Base-by-base conservation (phyloP, 2,113 vertebrate species). In the Osmerus mordax region DNA sequence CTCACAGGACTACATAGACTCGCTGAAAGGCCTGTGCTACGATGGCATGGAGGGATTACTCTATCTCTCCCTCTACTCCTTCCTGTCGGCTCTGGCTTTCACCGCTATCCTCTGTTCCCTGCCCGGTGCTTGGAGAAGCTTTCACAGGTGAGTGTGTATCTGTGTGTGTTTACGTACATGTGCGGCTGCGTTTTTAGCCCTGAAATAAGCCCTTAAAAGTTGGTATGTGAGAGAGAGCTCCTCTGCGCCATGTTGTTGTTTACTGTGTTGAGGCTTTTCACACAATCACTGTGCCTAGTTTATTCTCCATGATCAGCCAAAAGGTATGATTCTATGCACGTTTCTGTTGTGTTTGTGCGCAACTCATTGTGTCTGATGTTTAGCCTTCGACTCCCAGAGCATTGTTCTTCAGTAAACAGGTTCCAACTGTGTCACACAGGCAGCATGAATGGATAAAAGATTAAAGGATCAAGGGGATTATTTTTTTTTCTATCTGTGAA, bases 41-140 rank as follows among this genome's bases (percentile, higher is more conserved):
- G 95, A 97, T 3, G 93, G 94, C 74, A 93, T 96, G 91, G 95
- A 96, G 78, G 95, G 95, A 18, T 79, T 95, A 85, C 94, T 97
- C 54, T 96, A 94, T 85, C 94, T 97, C 67, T 92, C 93, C 62
- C 94, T 97, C 59, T 97, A 93, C 91, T 96, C 95, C 16, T 92
- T 96, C 79, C 92, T 96, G 72, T 95, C 94, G 0, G 94, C 94
- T 0, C 87, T 95, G 78, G 93, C 94, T 65, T 94, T 96, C 86
- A 95, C 94, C 69, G 89, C 94, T 3, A 88, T 95, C 59, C 92
- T 96, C 74, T 97, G 95, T 90, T 95, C 94, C 82, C 90, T 96
- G 79, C 95, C 95, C 4, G 92, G 93, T 0, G 94, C 95, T 84
- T 96, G 95, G 95, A 93, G 92, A 81, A 93, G 92, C 83, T 96